Base-by-base conservation (phyloP, 1,140 invertebrate genomes). In the Nephila pilipes region DNA sequence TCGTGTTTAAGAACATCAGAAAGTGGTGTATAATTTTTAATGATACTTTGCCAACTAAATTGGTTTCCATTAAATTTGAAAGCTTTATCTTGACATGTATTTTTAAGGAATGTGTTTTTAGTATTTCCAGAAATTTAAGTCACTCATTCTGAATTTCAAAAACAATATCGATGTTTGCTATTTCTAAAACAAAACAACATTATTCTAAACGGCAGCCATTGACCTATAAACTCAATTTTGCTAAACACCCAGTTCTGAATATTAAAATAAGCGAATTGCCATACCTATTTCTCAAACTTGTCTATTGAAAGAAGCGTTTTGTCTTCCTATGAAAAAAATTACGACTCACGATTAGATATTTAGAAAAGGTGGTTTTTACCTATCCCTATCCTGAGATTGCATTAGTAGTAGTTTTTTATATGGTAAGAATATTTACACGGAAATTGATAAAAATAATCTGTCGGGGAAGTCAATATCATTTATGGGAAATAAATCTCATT, bases 151-250 rank as follows among this genome's bases (percentile, higher is more conserved):
- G 46, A 46, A 46, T 46, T 46, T 46, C 46, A 46, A 46, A 46
- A 46, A 46, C 12, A 46, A 46, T 10, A 46, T 46, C 46, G 46
- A 46, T 46, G 6, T 46, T 46, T 46, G 12, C 46, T 6, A 6
- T 46, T 46, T 46, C 46, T 46, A 10, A 46, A 46, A 46, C 46
- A 46, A 46, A 46, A 46, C 2, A 46, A 46, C 46, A 10, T 63
- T 65, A 14, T 65, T n/a, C n/a, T 65, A 25, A 25, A 65, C n/a
- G 14, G 12, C n/a, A 65, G 25, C 25, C 63, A 65, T 75, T 75
- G 65, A 75, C 65, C 65, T 36, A 75, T 75, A 75, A 75, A 75
- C 29, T 75, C 65, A 14, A 32, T 75, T 75, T 75, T 75, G 29
- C 25, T 16, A 18, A 75, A 36, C 29, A 29, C 29, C 57, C 18